A percentile compares a stretch with the other conserved stretches of the same genome.
Evolutionary conservation across 2,888 invertebrate genomes (phyloP).

Genomic region (Caenorhabditis plicata): DNA sequence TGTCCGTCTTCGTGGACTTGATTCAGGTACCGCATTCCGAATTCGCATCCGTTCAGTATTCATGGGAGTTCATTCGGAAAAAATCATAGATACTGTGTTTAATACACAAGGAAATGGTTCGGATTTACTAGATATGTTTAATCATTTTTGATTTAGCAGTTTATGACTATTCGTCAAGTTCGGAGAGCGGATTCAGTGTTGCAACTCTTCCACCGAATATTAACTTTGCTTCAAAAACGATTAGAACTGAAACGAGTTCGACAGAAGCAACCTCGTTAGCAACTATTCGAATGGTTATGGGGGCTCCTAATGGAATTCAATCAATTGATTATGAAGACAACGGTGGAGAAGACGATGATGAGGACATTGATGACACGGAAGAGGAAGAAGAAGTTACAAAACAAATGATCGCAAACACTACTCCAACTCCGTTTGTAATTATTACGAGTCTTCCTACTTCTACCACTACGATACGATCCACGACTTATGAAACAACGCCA

Average conservation of each 20-base stretch:
- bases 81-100: constrained; percentile 47
- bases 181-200: constrained; percentile 38
- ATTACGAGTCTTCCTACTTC: not conserved
- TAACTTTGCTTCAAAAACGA: constrained; percentile 25
- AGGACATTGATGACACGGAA: not conserved
- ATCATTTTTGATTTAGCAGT: constrained; percentile 16
- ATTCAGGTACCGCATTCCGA: constrained; percentile 50
- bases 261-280: constrained; percentile 31
- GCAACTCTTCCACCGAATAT: constrained; percentile 44
- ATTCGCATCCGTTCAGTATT: constrained; percentile 43
- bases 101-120: constrained; percentile 42
- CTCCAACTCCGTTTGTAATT: constrained; percentile 5
- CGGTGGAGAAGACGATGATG: not conserved
- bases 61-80: constrained; percentile 45
- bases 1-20: constrained; percentile 50
- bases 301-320: not conserved
- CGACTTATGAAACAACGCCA: constrained; percentile 10
- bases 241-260: constrained; percentile 17
- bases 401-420: too few relatives aligned
- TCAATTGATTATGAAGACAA: not conserved
- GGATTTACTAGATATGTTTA: constrained; percentile 1
- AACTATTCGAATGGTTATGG: constrained; percentile 9
- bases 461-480: constrained; percentile 2
- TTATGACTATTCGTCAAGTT: constrained; percentile 39
- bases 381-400: too few relatives aligned